Percentiles rank a stretch among this genome's conserved stretches.
These are phyloP conservation scores for Choloepus didactylus DNA, from an alignment of 2,797 vertebrate genomes.

Conservation along the genomic window DNA sequence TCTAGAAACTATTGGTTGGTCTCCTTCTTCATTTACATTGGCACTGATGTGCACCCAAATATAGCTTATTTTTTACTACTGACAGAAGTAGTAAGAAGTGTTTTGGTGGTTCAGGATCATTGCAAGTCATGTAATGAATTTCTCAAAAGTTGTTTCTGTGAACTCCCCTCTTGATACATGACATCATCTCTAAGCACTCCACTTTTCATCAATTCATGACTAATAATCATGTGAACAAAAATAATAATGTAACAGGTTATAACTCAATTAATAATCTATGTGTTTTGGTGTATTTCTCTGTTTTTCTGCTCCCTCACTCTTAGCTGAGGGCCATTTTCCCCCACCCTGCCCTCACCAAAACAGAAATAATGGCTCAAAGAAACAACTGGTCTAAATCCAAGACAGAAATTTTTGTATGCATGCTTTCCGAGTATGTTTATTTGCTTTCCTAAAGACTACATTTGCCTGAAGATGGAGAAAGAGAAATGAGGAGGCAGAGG, in stretches of 20 bases:
- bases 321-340: background rate
- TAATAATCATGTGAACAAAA: conserved; percentile 48
- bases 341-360: background rate
- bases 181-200: background rate
- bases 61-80: conserved; percentile 8
- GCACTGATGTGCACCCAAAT: background rate
- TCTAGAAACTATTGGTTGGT: background rate
- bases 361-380: background rate
- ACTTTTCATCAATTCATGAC: conserved; percentile 23
- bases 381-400: conserved; percentile 9
- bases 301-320: background rate
- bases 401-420: background rate
- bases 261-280: conserved; percentile 21
- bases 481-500: background rate
- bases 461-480: background rate
- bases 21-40: background rate
- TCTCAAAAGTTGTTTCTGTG: conserved; percentile 34
- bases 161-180: conserved; percentile 2
- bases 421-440: background rate
- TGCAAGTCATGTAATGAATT: conserved; percentile 25
- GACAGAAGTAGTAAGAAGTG: background rate
- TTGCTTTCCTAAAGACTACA: background rate
- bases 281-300: background rate
- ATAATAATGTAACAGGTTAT: background rate
- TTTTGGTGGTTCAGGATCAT: background rate